These are phyloP conservation scores for Prunella strophiata DNA, from an alignment of 2,797 vertebrate species.

Conservation along the genomic window DNA sequence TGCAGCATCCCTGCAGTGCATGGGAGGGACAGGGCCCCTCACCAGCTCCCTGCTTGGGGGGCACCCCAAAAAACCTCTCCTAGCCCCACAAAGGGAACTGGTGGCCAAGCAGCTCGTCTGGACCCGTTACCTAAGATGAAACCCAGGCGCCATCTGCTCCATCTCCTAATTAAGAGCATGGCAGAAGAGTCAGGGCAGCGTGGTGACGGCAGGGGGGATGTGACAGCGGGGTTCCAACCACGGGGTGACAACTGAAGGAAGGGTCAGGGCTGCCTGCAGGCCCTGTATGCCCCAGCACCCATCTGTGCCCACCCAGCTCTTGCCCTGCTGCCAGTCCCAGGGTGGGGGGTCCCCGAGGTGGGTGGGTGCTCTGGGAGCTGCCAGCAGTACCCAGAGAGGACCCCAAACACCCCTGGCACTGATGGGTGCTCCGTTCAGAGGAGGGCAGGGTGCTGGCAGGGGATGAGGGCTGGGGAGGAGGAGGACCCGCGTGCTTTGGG, in stretches of 20 bases:
- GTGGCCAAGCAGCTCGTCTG: not conserved
- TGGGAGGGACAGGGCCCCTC: not conserved
- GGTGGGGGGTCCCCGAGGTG: accelerated
- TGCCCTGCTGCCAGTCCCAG: not conserved
- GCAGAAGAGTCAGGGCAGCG: not conserved
- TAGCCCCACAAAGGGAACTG: not conserved
- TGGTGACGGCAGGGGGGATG: not conserved
- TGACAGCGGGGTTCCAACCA: not conserved
- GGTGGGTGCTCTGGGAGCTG: not conserved
- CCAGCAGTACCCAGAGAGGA: not conserved
- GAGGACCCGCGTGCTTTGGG: not conserved
- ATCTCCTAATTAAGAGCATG: conserved; percentile 35
- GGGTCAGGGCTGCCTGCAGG: not conserved
- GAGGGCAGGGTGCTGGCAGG: not conserved
- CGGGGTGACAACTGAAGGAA: not conserved
- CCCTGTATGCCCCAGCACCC: not conserved
- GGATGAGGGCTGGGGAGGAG: not conserved
- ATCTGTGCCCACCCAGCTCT: not conserved
- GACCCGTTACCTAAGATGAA: conserved; percentile 57
- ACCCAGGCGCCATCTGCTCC: conserved; percentile 65
- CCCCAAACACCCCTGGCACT: not conserved
- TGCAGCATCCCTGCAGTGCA: accelerated
- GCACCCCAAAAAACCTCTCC: not conserved
- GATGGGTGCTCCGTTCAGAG: not conserved
- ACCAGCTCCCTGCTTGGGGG: not conserved